Conservation (phyloP, 2,113 vertebrate species). For the Saguinus midas region DNA sequence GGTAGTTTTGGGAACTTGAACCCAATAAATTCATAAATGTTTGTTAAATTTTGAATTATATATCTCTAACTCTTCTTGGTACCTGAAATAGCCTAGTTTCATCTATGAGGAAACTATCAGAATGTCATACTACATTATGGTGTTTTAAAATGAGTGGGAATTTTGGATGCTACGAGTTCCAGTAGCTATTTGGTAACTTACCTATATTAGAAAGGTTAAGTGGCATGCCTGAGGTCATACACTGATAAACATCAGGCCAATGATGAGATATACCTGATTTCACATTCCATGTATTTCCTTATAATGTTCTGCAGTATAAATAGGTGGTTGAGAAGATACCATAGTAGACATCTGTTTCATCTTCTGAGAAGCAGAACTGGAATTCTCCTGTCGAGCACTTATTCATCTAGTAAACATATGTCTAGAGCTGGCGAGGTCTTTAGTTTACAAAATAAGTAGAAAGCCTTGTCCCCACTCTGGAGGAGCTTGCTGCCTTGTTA, state of each 20-base stretch:
- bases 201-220: background rate
- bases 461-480: background rate
- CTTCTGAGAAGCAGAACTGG: background rate
- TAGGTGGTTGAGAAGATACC: background rate
- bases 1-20: background rate
- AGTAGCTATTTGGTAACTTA: background rate
- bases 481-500: background rate
- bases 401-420: background rate
- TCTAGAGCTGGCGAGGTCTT: background rate
- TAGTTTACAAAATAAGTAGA: background rate
- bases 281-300: background rate
- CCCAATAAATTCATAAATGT: background rate
- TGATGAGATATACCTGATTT: background rate
- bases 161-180: background rate
- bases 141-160: background rate
- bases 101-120: background rate
- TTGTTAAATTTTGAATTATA: slow-evolving; percentile 19
- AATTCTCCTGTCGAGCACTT: background rate
- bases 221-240: background rate
- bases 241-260: background rate
- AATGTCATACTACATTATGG: background rate
- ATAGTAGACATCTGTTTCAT: background rate
- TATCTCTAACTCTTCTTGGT: background rate
- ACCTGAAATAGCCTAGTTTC: background rate
- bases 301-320: background rate